Base-by-base conservation (phyloP, 2,113 vertebrate species). In the Rutilus rutilus region DNA sequence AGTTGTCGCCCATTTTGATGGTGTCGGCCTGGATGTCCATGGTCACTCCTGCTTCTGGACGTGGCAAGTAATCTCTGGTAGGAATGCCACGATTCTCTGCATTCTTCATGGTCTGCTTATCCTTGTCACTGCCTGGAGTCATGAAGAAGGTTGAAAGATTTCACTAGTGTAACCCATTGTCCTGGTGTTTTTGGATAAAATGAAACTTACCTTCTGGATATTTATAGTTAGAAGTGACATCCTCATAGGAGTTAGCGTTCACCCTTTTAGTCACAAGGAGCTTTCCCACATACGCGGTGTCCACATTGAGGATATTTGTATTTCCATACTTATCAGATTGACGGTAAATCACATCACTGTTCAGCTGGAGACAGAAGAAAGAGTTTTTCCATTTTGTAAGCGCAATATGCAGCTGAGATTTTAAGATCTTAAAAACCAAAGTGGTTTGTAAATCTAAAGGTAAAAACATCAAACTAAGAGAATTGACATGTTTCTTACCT, bases 181-280 rank as follows among this genome's bases (percentile, higher is more conserved):
- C 17, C 10, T 42, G 4, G 36, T 23, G 67, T 71, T 39, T 21
- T 73, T n/a, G 21, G 21, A 73, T 10, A 19, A 62, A 23, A 9
- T 62, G 1, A 79, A 79, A 50, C 76, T 94, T 94, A 97, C 96
- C 96, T 93, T 96, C 95, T 86, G 90, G 89, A 89, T 97, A 94
- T 90, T 98, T 99, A 94, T 99, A 99, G 3, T 67, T 89, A 1
- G 90, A 69, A 2, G 96, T 99, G 88, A 99, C 91, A 27, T 97
- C 88, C 17, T 57, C 14, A 0, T 88, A 78, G 1, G 23, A 12
- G 27, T 93, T 81, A 59, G 84, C 52, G 45, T 94, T 94, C 12
- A 96, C 21, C 89, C 93, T 81, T 82, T 99, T 97, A 78, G 97
- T 99, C 86, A 93, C 83, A 2, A 98, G 82, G 60, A 92, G 6